These are phyloP conservation scores for Phaetusa simplex DNA, from an alignment of 2,113 vertebrate species.

Conservation along the genomic window DNA sequence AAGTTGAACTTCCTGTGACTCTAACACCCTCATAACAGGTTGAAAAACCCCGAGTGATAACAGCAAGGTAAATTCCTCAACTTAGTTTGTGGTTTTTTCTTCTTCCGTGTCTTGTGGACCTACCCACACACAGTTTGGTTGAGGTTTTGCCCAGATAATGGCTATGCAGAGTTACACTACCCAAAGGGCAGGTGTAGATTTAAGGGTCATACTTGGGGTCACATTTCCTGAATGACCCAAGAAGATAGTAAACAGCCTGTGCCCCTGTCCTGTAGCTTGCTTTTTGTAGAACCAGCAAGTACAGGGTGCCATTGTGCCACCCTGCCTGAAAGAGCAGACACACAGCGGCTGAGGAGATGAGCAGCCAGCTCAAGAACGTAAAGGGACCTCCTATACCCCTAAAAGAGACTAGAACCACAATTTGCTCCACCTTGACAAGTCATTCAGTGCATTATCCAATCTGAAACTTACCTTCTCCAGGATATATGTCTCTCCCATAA, in stretches of 20 bases:
- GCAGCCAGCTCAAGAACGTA: neutral
- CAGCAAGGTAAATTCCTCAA: neutral
- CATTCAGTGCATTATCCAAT: neutral
- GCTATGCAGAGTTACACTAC: neutral
- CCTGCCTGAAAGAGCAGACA: neutral
- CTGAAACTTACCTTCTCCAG: constrained; percentile 82
- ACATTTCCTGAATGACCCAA: neutral
- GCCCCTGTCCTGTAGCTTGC: neutral
- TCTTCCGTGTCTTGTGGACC: neutral
- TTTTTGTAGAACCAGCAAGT: neutral
- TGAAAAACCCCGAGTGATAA: neutral
- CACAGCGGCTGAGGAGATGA: neutral
- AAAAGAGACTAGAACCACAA: neutral
- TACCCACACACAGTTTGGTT: fast-evolving
- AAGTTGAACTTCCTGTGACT: neutral
- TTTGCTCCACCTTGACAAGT: neutral
- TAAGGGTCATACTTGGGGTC: neutral
- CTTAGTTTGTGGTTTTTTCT: neutral
- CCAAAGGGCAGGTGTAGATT: neutral
- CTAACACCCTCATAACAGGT: neutral
- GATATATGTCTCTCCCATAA: constrained; percentile 82
- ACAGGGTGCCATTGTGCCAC: neutral
- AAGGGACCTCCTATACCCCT: neutral
- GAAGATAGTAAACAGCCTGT: neutral
- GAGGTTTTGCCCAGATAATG: neutral